phyloP scores from a whole-genome alignment of 2,113 vertebrate species.

The Podarcis raffonei region DNA sequence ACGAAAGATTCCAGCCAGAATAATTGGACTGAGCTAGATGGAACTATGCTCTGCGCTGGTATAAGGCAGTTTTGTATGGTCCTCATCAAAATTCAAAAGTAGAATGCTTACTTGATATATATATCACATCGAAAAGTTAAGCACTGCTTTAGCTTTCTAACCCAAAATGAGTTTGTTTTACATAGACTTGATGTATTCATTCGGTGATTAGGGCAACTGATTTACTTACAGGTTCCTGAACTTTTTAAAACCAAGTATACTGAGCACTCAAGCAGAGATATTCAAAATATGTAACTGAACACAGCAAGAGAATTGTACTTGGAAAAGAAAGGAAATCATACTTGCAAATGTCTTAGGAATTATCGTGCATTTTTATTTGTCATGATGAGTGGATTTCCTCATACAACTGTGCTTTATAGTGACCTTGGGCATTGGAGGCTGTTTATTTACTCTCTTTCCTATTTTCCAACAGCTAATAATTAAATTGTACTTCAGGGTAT shows the following conservation, averaged over 20 bases:
- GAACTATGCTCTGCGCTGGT: not conserved
- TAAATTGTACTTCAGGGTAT: not conserved
- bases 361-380: conserved; percentile 16
- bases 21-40: not conserved
- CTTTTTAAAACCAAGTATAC: not conserved
- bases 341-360: not conserved
- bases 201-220: not conserved
- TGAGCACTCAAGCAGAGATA: not conserved
- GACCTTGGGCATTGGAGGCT: not conserved
- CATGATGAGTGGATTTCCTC: not conserved
- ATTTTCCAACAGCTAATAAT: conserved; percentile 34
- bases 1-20: too few species aligned
- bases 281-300: not conserved
- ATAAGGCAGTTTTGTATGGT: not conserved
- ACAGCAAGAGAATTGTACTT: not conserved
- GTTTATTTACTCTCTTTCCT: conserved; percentile 18
- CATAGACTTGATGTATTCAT: not conserved
- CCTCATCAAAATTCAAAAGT: not conserved
- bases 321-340: not conserved
- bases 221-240: not conserved
- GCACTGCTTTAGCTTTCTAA: not conserved
- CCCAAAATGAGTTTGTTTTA: not conserved
- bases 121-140: not conserved
- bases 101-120: not conserved
- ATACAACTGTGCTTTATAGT: conserved; percentile 14